phyloP scores from a whole-genome alignment of 2,113 vertebrate species.

The Ramphastos sulfuratus region DNA sequence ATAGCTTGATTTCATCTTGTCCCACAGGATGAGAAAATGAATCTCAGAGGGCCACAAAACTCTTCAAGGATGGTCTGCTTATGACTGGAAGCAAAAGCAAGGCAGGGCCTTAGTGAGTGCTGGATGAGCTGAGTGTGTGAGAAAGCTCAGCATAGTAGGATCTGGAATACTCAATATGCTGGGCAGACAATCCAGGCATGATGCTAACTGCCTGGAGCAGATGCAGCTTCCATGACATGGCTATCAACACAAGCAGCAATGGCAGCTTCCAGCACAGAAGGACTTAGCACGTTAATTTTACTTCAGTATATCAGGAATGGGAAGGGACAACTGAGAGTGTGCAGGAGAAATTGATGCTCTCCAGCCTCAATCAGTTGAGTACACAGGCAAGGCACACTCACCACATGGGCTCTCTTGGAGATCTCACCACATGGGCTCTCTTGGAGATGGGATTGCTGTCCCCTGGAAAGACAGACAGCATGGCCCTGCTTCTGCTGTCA shows the following conservation, averaged over 20 bases:
- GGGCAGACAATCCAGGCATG: background rate
- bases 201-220: background rate
- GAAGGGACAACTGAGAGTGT: background rate
- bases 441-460: background rate
- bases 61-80: background rate
- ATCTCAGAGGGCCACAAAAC: background rate
- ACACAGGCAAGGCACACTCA: rapidly evolving
- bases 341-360: rapidly evolving
- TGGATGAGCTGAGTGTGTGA: background rate
- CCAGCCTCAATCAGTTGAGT: background rate
- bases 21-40: background rate
- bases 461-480: background rate
- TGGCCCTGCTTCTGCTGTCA: background rate
- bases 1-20: background rate
- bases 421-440: background rate
- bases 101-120: background rate
- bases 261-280: background rate
- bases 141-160: background rate
- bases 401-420: background rate
- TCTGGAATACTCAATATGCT: background rate
- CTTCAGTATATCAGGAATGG: background rate
- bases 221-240: background rate
- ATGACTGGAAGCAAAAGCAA: background rate
- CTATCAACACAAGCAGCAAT: background rate
- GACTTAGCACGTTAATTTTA: background rate